Base-by-base conservation (phyloP, 2,113 vertebrate species). In the Bambusicola thoracicus region DNA sequence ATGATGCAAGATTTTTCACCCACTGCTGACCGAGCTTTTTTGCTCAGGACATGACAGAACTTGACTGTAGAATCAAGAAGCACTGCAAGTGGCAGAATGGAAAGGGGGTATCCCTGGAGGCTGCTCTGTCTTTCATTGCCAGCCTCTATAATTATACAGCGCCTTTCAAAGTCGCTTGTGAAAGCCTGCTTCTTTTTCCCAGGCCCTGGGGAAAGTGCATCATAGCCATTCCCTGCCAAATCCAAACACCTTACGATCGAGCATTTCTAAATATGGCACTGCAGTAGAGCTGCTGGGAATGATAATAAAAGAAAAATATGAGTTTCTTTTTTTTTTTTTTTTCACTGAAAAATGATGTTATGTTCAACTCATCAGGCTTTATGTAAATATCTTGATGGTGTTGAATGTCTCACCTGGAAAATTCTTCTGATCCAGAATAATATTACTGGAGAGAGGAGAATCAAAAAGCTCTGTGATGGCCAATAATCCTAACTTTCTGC, bases 211-310 rank as follows among this genome's bases (percentile, higher is more conserved):
- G 91, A 95, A 94, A 94, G 89, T 87, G 68, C 81, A 93, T 93
- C 79, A 77, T 21, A 92, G 73, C 22, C 43, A 66, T 87, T 89
- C 88, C 83, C 62, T 95, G 94, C 96, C 96, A 96, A 96, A 96
- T 93, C 86, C 83, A 92, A 96, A 94, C 96, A 97, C 93, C 93
- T 96, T 94, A 70, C 2, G 0, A 95, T 73, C 59, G 63, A 82
- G 67, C 67, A 91, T 89, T 94, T 92, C 94, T 95, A 96, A 96
- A 96, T 93, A 94, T 89, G 95, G 95, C 75, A 91, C 78, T 85
- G 87, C 49, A 91, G 56, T 67, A 74, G 43, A 77, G 59, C 82
- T 91, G 59, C 59, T 63, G 41, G 8, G 21, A 30, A 17, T 27
- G 40, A 63, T 29, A 34, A 44, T 8, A 11, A 59, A 55, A 17